Conservation (phyloP, 2,113 vertebrate genomes). For the Pholis gunnellus region DNA sequence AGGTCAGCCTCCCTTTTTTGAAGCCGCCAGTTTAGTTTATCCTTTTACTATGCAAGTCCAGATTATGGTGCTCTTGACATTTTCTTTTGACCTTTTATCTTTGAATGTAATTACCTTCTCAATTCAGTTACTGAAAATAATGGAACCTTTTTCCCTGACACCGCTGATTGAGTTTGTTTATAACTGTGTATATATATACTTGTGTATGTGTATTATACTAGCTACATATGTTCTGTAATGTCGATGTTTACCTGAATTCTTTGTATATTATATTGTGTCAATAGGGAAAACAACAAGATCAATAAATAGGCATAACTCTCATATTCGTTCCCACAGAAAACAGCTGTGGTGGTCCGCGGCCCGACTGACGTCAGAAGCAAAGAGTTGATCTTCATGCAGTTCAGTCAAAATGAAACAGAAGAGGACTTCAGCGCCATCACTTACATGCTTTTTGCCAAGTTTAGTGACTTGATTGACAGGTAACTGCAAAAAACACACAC, state of each 20-base stretch:
- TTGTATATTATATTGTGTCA: not conserved
- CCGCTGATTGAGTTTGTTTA: too few relatives aligned
- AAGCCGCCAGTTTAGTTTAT: too few relatives aligned
- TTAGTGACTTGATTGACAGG: slow-evolving; percentile 80
- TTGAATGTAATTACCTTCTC: too few relatives aligned
- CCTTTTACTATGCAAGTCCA: too few relatives aligned
- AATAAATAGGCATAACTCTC: not conserved
- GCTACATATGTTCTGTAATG: not conserved
- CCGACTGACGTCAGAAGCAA: slow-evolving; percentile 92
- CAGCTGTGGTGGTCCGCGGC: slow-evolving; percentile 91
- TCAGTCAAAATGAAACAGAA: slow-evolving; percentile 91
- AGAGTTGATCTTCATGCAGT: slow-evolving; percentile 96
- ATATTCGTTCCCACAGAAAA: slow-evolving; percentile 79
- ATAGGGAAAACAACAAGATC: not conserved
- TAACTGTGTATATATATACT: too few relatives aligned
- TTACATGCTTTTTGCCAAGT: slow-evolving; percentile 96
- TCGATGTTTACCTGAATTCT: not conserved
- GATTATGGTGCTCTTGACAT: too few relatives aligned
- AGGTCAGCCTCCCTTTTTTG: slow-evolving; percentile 80
- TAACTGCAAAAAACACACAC: slow-evolving; percentile 15
- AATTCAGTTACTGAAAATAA: too few relatives aligned
- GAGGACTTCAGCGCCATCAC: slow-evolving; percentile 98
- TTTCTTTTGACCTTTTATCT: too few relatives aligned
- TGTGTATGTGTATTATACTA: not conserved
- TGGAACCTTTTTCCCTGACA: too few relatives aligned